Percentiles rank a stretch among this genome's conserved stretches.
Evolutionary conservation across 1,140 invertebrate species (phyloP).

Genomic region (Cyphomyrmex costatus): DNA sequence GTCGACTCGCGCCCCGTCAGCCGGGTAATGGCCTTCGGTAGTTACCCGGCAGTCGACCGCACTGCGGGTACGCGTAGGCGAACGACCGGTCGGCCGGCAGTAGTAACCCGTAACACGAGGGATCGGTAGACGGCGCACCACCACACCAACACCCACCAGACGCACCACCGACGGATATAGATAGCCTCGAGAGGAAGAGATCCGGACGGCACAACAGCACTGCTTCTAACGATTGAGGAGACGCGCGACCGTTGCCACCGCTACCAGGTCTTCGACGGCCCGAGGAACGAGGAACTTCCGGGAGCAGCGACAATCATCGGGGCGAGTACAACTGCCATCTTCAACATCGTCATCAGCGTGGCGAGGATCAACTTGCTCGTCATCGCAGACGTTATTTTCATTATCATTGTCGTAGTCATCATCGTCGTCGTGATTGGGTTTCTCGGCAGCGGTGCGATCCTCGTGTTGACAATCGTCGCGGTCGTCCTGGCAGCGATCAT

Average conservation of each 20-base stretch:
- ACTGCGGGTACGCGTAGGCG: constrained; percentile 70
- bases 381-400: constrained; percentile 15
- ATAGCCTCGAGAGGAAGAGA: constrained; percentile 63
- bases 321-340: constrained; percentile 50
- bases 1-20: constrained; percentile 45
- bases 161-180: constrained; percentile 62
- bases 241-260: constrained; percentile 68
- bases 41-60: constrained; percentile 64
- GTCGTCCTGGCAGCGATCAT: constrained; percentile 39
- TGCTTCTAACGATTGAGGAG: constrained; percentile 63
- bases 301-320: constrained; percentile 41
- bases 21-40: constrained; percentile 42
- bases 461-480: constrained; percentile 43
- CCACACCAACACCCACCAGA: constrained; percentile 71
- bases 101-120: constrained; percentile 57
- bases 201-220: constrained; percentile 74
- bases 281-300: constrained; percentile 66
- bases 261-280: constrained; percentile 71
- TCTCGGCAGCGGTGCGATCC: constrained; percentile 30
- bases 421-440: constrained; percentile 32
- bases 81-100: constrained; percentile 69
- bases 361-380: constrained; percentile 16
- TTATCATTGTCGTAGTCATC: background rate
- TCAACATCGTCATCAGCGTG: constrained; percentile 52
- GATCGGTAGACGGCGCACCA: constrained; percentile 73